Base-by-base conservation (phyloP, 64 coral and sea anemone genomes). In the Dendronephthya gigantea region DNA sequence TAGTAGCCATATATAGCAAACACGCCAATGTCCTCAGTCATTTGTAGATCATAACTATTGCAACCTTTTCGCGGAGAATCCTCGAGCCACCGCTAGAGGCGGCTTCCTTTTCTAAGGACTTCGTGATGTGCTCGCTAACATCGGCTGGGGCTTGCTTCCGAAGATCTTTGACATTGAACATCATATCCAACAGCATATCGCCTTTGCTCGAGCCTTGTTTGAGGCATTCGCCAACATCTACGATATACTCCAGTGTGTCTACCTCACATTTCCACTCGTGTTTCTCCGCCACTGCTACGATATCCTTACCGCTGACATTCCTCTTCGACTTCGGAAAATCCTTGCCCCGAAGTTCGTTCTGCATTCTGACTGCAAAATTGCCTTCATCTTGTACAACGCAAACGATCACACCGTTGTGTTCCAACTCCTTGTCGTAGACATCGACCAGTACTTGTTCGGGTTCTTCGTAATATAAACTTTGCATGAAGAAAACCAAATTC, bases 81-180 rank as follows among this genome's bases (percentile, higher is more conserved):
- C 11, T 45, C 11, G 41, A 45, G 41, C 41, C 41, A 45, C 41
- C 28, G 17, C 72, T 36, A 36, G 13, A 29, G 15, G 5, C 29
- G 19, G 55, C 55, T n/a, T 19, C 55, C 16, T 19, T 27, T 39
- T 79, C 36, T 79, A 79, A 34, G 7, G 36, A 79, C 30, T 79
- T 79, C 0, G 25, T 79, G 7, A 79, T 39, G 11, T 36, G 72
- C 37, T 79, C 72, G 30, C 10, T 79, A 34, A 79, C 72, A 19
- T 79, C 72, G 32, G 72, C 7, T 12, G 72, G 22, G 15, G 36
- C 36, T 12, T 34, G 13, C 37, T 79, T 34, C 72, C 72, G 30
- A 17, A 39, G 13, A 34, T 79, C 72, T 79, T 79, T 79, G 36
- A 79, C 72, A 39, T 79, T 79, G 36, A 79, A 79, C 72, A 79